These are phyloP conservation scores for Philereme vetulata DNA, from an alignment of 2,888 invertebrate species.

Conservation along the genomic window DNA sequence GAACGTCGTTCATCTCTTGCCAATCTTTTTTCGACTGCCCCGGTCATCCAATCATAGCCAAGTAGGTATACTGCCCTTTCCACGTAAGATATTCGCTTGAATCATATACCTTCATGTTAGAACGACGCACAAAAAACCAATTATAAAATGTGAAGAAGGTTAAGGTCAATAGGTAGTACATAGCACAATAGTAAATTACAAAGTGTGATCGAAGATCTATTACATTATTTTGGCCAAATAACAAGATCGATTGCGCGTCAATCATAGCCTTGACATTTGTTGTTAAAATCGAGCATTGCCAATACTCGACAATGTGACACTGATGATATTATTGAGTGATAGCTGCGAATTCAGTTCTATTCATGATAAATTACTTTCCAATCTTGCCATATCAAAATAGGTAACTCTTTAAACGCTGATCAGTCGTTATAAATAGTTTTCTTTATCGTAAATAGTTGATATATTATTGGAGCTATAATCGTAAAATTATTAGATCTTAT, in stretches of 20 bases:
- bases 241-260: slow-evolving; percentile 35
- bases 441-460: slow-evolving; percentile 16
- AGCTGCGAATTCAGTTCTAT: slow-evolving; percentile 13
- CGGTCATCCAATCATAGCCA: too few relatives aligned
- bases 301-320: slow-evolving; percentile 32
- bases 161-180: too few relatives aligned
- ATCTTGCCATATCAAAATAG: slow-evolving; percentile 3
- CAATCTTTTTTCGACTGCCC: too few relatives aligned
- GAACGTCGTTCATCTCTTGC: too few relatives aligned
- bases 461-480: not conserved
- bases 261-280: slow-evolving; percentile 44
- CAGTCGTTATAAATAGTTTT: slow-evolving; percentile 12
- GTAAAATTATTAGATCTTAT: slow-evolving; percentile 1
- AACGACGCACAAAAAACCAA: not conserved
- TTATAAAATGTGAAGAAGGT: not conserved
- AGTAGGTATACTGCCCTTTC: too few relatives aligned
- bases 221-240: slow-evolving; percentile 24
- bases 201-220: slow-evolving; percentile 8
- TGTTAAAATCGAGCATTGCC: slow-evolving; percentile 40
- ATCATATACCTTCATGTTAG: too few relatives aligned
- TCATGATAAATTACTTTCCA: slow-evolving; percentile 11
- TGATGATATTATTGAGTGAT: slow-evolving; percentile 32
- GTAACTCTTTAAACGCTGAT: slow-evolving; percentile 11
- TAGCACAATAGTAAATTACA: not conserved
- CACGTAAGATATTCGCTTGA: too few relatives aligned